Conservation (phyloP, 2,113 vertebrate species). For the Chionodraco myersi region DNA sequence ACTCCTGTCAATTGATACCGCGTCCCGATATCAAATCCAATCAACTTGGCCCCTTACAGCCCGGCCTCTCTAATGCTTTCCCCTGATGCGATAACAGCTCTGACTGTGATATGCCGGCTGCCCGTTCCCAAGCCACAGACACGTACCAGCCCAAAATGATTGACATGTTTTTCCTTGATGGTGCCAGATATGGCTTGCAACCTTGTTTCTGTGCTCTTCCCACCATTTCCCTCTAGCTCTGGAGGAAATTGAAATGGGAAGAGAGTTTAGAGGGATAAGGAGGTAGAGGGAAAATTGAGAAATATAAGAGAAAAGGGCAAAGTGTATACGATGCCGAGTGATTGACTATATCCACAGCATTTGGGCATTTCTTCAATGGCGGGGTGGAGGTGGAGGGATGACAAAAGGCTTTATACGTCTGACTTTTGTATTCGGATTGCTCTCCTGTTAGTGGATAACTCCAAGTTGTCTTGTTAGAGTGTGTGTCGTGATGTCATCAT, state of each 20-base stretch:
- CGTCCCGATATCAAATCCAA: slow-evolving; percentile 71
- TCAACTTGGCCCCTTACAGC: slow-evolving; percentile 56
- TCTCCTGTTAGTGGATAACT: neutral
- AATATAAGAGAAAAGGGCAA: slow-evolving; percentile 29
- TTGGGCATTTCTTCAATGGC: slow-evolving; percentile 5
- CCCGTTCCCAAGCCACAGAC: slow-evolving; percentile 54
- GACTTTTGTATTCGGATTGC: neutral
- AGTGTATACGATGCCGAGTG: slow-evolving; percentile 27
- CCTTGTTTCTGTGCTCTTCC: slow-evolving; percentile 48
- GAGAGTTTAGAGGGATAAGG: slow-evolving; percentile 43
- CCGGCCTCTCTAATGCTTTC: slow-evolving; percentile 57
- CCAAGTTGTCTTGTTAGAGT: slow-evolving; percentile 21
- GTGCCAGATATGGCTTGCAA: slow-evolving; percentile 65
- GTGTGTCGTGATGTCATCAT: slow-evolving; percentile 41
- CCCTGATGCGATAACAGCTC: slow-evolving; percentile 61
- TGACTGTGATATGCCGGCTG: slow-evolving; percentile 35
- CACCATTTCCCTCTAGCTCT: slow-evolving; percentile 51
- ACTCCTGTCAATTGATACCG: slow-evolving; percentile 51
- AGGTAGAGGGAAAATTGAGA: slow-evolving; percentile 11
- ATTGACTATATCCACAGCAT: slow-evolving; percentile 43
- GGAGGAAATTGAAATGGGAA: slow-evolving; percentile 70
- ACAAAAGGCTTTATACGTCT: neutral
- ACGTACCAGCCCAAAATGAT: slow-evolving; percentile 58
- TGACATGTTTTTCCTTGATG: slow-evolving; percentile 76
- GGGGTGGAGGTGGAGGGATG: neutral